These are phyloP conservation scores for Limanda limanda DNA, from an alignment of 2,113 vertebrate genomes.

Conservation along the genomic window DNA sequence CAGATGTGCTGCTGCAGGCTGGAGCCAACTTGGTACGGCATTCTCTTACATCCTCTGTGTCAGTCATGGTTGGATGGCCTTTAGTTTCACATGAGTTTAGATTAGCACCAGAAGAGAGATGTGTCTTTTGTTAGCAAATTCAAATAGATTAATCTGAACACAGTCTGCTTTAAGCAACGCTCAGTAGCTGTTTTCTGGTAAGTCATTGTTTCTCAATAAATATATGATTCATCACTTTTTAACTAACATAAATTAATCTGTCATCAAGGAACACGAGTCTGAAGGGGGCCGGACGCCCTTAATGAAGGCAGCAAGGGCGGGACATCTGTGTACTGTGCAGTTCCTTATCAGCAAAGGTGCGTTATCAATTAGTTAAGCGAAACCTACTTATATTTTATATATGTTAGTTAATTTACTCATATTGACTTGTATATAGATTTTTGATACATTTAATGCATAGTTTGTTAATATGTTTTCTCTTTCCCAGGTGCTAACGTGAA, in stretches of 20 bases:
- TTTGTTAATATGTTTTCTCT: background rate
- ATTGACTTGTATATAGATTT: background rate
- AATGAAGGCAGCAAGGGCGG: slow-evolving; percentile 98
- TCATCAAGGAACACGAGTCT: slow-evolving; percentile 93
- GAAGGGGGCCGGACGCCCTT: slow-evolving; percentile 97
- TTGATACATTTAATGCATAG: background rate
- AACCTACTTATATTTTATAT: background rate
- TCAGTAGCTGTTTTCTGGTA: background rate
- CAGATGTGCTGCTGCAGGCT: slow-evolving; percentile 96
- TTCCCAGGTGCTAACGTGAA: slow-evolving; percentile 96
- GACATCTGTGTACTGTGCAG: slow-evolving; percentile 98
- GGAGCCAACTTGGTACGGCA: slow-evolving; percentile 93
- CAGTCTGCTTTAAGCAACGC: background rate
- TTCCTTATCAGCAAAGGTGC: slow-evolving; percentile 98
- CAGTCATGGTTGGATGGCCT: background rate
- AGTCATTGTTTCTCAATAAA: background rate
- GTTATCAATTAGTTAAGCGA: slow-evolving; percentile 27
- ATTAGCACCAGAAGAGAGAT: slow-evolving; percentile 1
- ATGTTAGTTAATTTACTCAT: background rate
- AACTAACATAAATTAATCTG: slow-evolving; percentile 7
- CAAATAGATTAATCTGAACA: background rate
- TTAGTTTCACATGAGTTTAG: background rate
- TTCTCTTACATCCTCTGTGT: background rate
- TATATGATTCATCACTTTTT: background rate
- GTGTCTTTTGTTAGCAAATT: background rate